Conservation (phyloP, 2,888 invertebrate species). For the Lepeophtheirus nordmannii region DNA sequence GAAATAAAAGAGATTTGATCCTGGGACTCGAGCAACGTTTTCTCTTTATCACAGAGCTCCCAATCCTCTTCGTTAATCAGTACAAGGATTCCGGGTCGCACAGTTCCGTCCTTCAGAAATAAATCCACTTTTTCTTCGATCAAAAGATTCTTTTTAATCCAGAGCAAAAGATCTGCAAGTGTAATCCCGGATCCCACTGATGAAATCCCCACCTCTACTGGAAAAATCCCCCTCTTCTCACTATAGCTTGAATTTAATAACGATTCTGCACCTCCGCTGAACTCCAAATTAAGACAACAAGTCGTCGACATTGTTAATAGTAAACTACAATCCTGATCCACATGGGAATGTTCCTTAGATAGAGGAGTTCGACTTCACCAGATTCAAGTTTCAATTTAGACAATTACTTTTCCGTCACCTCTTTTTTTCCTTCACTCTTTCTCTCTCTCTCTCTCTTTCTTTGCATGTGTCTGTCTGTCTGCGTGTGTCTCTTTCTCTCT, state of each 20-base stretch:
- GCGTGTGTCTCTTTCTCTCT: too few species aligned
- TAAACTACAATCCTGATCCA: too few species aligned
- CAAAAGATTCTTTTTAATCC: slow-evolving; percentile 63
- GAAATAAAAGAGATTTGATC: slow-evolving; percentile 40
- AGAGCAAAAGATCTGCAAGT: slow-evolving; percentile 52
- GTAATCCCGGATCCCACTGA: slow-evolving; percentile 40
- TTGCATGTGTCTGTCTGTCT: too few species aligned
- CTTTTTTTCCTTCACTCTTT: too few species aligned
- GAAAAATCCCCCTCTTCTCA: slow-evolving; percentile 49
- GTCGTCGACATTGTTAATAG: too few species aligned
- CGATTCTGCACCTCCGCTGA: slow-evolving; percentile 78
- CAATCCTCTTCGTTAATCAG: slow-evolving; percentile 88
- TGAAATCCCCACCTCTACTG: slow-evolving; percentile 34
- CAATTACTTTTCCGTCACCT: too few species aligned
- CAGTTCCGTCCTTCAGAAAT: slow-evolving; percentile 31
- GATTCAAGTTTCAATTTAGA: too few species aligned
- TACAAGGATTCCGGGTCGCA: slow-evolving; percentile 77
- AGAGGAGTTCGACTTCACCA: too few species aligned
- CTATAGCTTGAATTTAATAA: slow-evolving; percentile 66
- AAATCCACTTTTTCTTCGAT: slow-evolving; percentile 63
- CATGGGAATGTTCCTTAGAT: too few species aligned
- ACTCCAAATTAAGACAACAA: slow-evolving; percentile 30
- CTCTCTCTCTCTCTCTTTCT: too few species aligned
- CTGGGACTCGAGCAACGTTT: slow-evolving; percentile 35
- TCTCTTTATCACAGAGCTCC: slow-evolving; percentile 54